Evolutionary conservation across 1,140 invertebrate genomes (phyloP).

Genomic region (Drosophila albomicans): DNA sequence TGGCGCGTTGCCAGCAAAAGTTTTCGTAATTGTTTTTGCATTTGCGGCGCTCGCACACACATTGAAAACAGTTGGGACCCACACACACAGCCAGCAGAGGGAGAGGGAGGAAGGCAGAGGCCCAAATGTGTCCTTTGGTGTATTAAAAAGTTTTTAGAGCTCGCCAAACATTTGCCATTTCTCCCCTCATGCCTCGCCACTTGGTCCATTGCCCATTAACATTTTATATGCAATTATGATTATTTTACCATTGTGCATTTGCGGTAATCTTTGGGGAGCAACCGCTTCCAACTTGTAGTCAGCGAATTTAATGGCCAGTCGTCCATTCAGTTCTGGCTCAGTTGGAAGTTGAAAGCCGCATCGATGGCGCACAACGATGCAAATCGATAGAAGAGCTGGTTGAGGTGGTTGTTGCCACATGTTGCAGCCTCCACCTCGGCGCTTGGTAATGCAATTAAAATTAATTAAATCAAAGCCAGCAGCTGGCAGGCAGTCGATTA

Average conservation of each 20-base stretch:
- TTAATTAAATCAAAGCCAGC: slow-evolving; percentile 36
- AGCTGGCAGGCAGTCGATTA: neutral
- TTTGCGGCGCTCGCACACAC: slow-evolving; percentile 69
- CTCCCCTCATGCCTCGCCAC: slow-evolving; percentile 1
- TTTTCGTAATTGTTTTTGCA: slow-evolving; percentile 83
- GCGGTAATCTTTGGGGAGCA: slow-evolving; percentile 79
- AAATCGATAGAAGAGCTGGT: slow-evolving; percentile 8
- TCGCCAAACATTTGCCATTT: slow-evolving; percentile 37
- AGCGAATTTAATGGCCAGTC: slow-evolving; percentile 65
- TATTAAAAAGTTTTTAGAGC: slow-evolving; percentile 77
- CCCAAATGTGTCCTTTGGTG: slow-evolving; percentile 82
- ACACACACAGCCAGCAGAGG: slow-evolving; percentile 5
- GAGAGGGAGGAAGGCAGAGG: slow-evolving; percentile 29
- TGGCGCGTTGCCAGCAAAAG: slow-evolving; percentile 62
- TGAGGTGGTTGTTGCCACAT: slow-evolving; percentile 26
- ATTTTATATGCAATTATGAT: slow-evolving; percentile 83
- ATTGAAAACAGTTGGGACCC: slow-evolving; percentile 20
- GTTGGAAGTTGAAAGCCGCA: neutral
- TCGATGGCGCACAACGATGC: neutral
- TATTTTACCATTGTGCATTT: slow-evolving; percentile 83
- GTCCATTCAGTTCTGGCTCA: neutral
- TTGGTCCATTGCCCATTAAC: slow-evolving; percentile 80
- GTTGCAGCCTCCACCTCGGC: slow-evolving; percentile 16
- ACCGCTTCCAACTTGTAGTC: slow-evolving; percentile 64
- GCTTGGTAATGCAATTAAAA: slow-evolving; percentile 35